phyloP scores from a whole-genome alignment of 2,113 vertebrate genomes.

The Chaetodon auriga region DNA sequence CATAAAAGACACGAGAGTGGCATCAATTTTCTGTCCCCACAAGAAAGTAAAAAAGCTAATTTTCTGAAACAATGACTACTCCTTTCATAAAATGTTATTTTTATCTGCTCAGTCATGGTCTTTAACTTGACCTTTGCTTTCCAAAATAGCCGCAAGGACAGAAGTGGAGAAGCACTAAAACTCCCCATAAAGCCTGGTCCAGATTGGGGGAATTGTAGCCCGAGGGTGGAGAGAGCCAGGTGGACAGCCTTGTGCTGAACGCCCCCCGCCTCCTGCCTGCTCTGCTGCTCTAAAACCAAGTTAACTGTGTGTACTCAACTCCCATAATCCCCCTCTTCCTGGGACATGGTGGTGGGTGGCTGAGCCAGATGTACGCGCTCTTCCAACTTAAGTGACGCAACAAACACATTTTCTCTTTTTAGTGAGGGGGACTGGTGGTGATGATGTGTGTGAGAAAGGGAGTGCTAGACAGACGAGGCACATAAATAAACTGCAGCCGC shows the following conservation, averaged over 20 bases:
- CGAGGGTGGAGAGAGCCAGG: constrained; percentile 64
- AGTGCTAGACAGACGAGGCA: constrained; percentile 23
- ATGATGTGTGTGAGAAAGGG: constrained; percentile 37
- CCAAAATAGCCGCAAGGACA: constrained; percentile 35
- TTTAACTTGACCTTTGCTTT: constrained; percentile 70
- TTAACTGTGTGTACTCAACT: constrained; percentile 52
- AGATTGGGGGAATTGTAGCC: constrained; percentile 55
- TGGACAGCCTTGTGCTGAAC: constrained; percentile 63
- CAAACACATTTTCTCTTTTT: constrained; percentile 59
- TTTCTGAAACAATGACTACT: background rate
- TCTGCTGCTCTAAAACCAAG: constrained; percentile 61
- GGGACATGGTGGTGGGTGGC: constrained; percentile 42
- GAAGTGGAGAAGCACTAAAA: constrained; percentile 53
- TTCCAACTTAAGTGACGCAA: constrained; percentile 42
- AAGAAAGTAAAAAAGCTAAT: background rate
- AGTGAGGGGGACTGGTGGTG: constrained; percentile 16
- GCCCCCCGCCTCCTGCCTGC: constrained; percentile 24
- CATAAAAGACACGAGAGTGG: background rate
- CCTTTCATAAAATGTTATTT: constrained; percentile 5
- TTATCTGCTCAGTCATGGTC: constrained; percentile 45
- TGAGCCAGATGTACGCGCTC: constrained; percentile 68
- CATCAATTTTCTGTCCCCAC: background rate
- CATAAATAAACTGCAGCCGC: constrained; percentile 53
- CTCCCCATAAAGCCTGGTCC: constrained; percentile 48
- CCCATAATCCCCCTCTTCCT: constrained; percentile 70